Evolutionary conservation across 2,888 invertebrate species (phyloP).

Genomic region (Morinoia aosen): DNA sequence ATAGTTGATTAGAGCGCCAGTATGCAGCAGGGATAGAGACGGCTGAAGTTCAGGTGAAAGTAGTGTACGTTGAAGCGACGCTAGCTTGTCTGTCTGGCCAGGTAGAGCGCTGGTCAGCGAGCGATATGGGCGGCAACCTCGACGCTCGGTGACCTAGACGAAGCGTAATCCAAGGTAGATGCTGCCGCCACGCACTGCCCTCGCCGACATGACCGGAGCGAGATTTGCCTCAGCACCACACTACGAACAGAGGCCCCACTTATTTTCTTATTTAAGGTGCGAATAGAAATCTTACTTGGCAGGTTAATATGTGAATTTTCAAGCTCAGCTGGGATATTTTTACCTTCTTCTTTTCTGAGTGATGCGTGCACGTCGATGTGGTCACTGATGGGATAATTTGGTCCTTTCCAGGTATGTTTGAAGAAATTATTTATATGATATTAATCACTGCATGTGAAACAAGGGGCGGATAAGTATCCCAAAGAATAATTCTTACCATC

Average conservation of each 20-base stretch:
- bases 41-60: conserved; percentile 5
- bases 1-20: neutral
- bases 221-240: neutral
- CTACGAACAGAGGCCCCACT: neutral
- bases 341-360: neutral
- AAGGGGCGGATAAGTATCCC: too few species aligned
- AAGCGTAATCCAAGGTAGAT: conserved; percentile 12
- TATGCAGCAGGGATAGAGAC: conserved; percentile 13
- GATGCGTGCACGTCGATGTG: neutral
- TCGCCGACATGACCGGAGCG: neutral
- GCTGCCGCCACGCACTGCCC: neutral
- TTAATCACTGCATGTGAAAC: too few species aligned
- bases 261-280: neutral
- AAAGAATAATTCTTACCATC: too few species aligned
- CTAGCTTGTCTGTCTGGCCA: conserved; percentile 1
- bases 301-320: neutral
- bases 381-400: too few species aligned
- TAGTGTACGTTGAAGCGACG: conserved; percentile 18
- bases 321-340: neutral
- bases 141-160: conserved; percentile 5
- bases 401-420: too few species aligned
- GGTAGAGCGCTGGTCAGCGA: conserved; percentile 7
- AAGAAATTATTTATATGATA: too few species aligned
- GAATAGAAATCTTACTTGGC: neutral
- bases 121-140: conserved; percentile 22